These are phyloP conservation scores for Brachypodius melanocephalos DNA, from an alignment of 2,113 vertebrate genomes.

Conservation along the genomic window DNA sequence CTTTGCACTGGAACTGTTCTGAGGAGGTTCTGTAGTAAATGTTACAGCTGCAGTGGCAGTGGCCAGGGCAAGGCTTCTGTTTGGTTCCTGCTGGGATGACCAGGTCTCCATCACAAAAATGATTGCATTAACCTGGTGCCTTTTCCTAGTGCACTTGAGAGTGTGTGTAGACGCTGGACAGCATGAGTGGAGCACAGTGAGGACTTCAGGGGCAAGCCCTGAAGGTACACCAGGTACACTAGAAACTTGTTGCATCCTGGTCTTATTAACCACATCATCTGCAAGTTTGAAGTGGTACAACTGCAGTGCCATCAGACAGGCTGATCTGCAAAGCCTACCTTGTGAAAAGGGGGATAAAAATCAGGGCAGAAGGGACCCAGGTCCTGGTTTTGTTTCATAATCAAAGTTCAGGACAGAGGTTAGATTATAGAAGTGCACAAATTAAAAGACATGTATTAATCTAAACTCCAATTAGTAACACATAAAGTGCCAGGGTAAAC, in stretches of 20 bases:
- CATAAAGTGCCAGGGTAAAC: background rate
- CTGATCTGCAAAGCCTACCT: background rate
- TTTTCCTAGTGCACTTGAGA: background rate
- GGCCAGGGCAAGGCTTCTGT: background rate
- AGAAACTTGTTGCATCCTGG: background rate
- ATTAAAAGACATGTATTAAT: background rate
- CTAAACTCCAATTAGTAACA: background rate
- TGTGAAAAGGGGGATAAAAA: background rate
- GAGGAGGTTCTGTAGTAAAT: background rate
- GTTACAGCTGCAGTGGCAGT: background rate
- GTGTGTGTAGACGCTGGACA: background rate
- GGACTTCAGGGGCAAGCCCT: background rate
- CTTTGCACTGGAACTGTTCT: background rate
- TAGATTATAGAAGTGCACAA: background rate
- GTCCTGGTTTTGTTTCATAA: background rate
- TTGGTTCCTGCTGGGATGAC: background rate
- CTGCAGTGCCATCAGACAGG: background rate
- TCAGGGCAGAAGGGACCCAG: background rate
- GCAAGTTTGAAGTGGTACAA: background rate
- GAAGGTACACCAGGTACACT: background rate
- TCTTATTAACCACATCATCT: background rate
- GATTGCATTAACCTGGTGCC: rapidly evolving
- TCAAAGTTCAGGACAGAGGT: background rate
- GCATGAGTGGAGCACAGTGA: background rate
- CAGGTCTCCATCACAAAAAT: background rate